Evolutionary conservation across 2,888 invertebrate genomes (phyloP), one percentile per base, ranked within the genome.

Genomic region (Myopa testacea): DNA sequence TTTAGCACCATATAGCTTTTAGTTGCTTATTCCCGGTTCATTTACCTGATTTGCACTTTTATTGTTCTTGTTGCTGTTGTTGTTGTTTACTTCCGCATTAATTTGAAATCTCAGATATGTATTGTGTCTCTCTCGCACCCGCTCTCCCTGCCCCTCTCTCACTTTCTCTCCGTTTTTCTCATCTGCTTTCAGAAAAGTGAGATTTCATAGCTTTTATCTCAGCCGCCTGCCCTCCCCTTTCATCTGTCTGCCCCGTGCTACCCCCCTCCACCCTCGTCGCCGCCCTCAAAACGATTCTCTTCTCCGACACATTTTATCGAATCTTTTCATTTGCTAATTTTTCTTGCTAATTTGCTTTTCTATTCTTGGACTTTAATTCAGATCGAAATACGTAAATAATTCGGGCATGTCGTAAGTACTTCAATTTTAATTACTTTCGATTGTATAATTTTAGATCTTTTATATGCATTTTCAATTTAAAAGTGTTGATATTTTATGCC

Each of bases 71-170:
- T 60, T 78, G 16, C 45, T 58, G 50, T 58, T 38, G 34, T 16
- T 60, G 16, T 63, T 38, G 14, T 38, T 65, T n/a, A 69, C 40
- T 68, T 58, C 72, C 55, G 37, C 58, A 5, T 52, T 34, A 70
- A 70, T 52, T 52, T 45, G 19, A 19, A 70, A 45, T 70, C 72
- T 50, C 65, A 55, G 12, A 63, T 70, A 2, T 26, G 26, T 26
- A 26, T 26, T 26, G 26, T 26, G 26, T 26, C 26, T 26, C 26
- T 26, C 26, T 26, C 26, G 1, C 26, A 1, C 26, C 26, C 26
- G 38, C 34, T 40, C 76, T 80, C 70, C 75, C 78, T 65, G 38
- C 0, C 71, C 19, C 62, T 55, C 72, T 69, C 68, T 69, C 37
- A 38, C 55, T 67, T 60, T 75, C 68, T 52, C 55, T 74, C 19